These are phyloP conservation scores for Xenopus tropicalis DNA, from an alignment of 2,113 vertebrate genomes.

Conservation along the genomic window DNA sequence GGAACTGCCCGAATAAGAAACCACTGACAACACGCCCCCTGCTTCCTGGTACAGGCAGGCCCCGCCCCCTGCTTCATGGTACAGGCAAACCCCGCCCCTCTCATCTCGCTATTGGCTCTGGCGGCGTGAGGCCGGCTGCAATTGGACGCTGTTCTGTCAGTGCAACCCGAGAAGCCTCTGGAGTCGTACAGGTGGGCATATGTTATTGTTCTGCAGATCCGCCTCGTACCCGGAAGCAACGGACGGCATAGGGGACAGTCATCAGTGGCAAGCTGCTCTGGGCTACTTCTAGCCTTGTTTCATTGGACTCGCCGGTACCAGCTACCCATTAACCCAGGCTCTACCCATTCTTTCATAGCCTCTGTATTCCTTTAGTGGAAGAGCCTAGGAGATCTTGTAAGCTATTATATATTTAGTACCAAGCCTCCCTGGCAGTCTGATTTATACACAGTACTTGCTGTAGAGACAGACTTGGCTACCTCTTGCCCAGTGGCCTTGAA, in stretches of 20 bases:
- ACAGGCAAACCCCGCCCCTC: neutral
- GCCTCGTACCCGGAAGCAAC: conserved; percentile 24
- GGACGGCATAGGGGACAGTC: neutral
- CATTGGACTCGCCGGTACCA: no score
- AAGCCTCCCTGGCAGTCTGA: no score
- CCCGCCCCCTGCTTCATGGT: conserved; percentile 22
- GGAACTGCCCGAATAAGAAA: no score
- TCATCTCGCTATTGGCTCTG: neutral
- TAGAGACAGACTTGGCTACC: no score
- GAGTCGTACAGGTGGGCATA: conserved; percentile 19
- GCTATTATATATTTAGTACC: no score
- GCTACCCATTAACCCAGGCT: no score
- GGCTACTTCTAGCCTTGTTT: neutral
- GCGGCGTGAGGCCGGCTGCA: neutral
- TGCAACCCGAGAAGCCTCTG: conserved; percentile 13
- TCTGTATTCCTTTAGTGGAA: neutral
- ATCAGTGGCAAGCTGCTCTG: neutral
- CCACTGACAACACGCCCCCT: conserved; percentile 17
- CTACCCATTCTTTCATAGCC: no score
- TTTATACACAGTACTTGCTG: no score
- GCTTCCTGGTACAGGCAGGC: neutral
- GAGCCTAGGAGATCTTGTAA: no score
- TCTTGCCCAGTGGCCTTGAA: no score
- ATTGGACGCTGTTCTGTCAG: conserved; percentile 9
- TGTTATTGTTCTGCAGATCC: conserved; percentile 23